Percentiles rank a stretch among this genome's conserved stretches.
These are phyloP conservation scores for Pelusios castaneus DNA, from an alignment of 2,113 vertebrate species.

Conservation along the genomic window DNA sequence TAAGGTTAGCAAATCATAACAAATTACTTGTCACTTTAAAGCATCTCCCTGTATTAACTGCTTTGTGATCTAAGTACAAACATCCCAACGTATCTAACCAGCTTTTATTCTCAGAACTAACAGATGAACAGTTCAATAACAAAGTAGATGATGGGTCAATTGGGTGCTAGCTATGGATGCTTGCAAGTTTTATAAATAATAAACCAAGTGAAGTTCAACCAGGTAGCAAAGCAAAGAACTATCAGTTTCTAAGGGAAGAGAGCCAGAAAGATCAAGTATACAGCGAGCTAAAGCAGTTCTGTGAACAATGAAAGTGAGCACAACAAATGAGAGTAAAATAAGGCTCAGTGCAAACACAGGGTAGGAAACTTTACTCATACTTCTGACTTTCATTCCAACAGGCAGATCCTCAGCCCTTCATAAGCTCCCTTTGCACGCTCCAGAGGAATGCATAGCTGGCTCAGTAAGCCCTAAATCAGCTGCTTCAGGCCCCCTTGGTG, in stretches of 20 bases:
- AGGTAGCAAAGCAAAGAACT: conserved; percentile 15
- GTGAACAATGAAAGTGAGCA: neutral
- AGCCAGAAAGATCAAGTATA: neutral
- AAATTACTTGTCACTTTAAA: conserved; percentile 65
- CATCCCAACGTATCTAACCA: neutral
- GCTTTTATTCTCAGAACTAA: neutral
- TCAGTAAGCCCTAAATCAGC: neutral
- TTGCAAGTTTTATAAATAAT: conserved; percentile 43
- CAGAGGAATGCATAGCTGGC: neutral
- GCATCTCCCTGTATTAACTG: conserved; percentile 29
- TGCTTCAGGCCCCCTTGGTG: neutral
- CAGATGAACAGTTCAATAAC: conserved; percentile 14
- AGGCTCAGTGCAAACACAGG: conserved; percentile 2
- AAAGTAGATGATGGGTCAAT: neutral
- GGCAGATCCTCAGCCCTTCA: neutral
- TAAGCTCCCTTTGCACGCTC: neutral
- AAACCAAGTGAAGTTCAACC: neutral
- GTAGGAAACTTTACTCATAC: neutral
- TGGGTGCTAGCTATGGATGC: conserved; percentile 26
- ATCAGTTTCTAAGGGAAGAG: neutral
- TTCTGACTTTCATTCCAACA: neutral
- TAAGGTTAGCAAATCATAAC: conserved; percentile 65
- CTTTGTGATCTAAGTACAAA: conserved; percentile 44
- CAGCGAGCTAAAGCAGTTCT: neutral
- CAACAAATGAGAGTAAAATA: neutral